Conservation (phyloP, 2,888 invertebrate species). For the Drosophila greeni region DNA sequence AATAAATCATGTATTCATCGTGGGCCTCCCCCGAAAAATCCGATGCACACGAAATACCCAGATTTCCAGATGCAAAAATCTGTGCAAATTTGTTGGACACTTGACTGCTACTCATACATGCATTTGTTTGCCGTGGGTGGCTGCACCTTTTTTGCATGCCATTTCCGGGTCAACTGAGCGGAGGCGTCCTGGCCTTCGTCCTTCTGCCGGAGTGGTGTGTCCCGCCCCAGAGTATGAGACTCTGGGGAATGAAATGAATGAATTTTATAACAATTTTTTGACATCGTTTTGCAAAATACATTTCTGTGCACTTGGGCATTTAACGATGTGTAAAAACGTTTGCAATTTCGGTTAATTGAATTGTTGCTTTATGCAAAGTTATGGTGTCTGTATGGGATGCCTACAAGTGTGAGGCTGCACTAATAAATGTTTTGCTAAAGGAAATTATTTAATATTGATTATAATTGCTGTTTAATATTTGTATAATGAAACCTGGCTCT, state of each 20-base stretch:
- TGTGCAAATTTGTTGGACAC: constrained; percentile 34
- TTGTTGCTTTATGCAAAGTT: constrained; percentile 45
- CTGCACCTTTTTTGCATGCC: constrained; percentile 25
- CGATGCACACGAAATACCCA: constrained; percentile 23
- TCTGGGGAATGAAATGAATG: constrained; percentile 25
- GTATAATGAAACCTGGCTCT: neutral
- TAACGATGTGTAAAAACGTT: constrained; percentile 61
- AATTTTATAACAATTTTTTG: constrained; percentile 14
- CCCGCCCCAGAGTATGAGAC: constrained; percentile 29
- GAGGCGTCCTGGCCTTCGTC: constrained; percentile 16
- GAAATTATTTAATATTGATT: neutral
- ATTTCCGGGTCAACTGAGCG: constrained; percentile 39
- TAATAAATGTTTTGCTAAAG: neutral
- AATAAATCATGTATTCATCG: constrained; percentile 28
- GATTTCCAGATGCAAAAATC: constrained; percentile 27
- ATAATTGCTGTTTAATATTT: neutral
- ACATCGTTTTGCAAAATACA: constrained; percentile 27
- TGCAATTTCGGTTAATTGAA: constrained; percentile 62
- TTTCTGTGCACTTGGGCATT: constrained; percentile 53
- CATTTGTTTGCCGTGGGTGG: constrained; percentile 30
- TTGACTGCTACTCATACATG: constrained; percentile 25
- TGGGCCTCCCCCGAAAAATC: neutral
- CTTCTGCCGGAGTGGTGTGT: neutral
- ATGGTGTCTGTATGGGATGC: constrained; percentile 9
- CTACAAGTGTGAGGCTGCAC: neutral